These are phyloP conservation scores for Phataginus tricuspis DNA, from an alignment of 2,797 vertebrate genomes.

Conservation along the genomic window DNA sequence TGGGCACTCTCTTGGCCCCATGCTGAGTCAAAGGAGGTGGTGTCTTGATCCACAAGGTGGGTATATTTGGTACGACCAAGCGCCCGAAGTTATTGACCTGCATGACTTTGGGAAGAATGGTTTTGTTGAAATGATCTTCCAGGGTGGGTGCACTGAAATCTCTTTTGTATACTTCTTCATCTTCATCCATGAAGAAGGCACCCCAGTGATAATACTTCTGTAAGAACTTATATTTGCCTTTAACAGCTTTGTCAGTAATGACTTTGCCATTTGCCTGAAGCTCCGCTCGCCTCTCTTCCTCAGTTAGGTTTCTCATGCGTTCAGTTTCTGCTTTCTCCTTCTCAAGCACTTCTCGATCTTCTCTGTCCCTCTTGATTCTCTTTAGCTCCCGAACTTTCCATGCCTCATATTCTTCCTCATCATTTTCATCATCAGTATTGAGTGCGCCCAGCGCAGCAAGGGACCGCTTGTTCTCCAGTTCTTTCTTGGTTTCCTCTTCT, in stretches of 20 bases:
- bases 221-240: slow-evolving; percentile 99
- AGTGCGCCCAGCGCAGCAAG: slow-evolving; percentile 95
- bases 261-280: slow-evolving; percentile 94
- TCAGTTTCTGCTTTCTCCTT: slow-evolving; percentile 98
- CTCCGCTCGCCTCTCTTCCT: slow-evolving; percentile 96
- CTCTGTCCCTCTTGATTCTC: slow-evolving; percentile 97
- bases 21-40: slow-evolving; percentile 97
- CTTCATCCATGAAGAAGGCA: slow-evolving; percentile 98
- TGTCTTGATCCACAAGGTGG: slow-evolving; percentile 98
- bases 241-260: slow-evolving; percentile 97
- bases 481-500: slow-evolving; percentile 98
- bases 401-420: slow-evolving; percentile 97
- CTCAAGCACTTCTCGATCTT: slow-evolving; percentile 94
- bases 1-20: slow-evolving; percentile 99
- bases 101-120: slow-evolving; percentile 99
- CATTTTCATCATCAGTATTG: slow-evolving; percentile 97
- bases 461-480: slow-evolving; percentile 96
- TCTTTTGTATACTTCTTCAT: slow-evolving; percentile 97
- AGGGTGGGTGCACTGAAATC: slow-evolving; percentile 98
- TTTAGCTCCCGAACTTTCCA: slow-evolving; percentile 99
- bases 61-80: slow-evolving; percentile 97
- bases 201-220: slow-evolving; percentile 99
- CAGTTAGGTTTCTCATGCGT: slow-evolving; percentile 94
- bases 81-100: slow-evolving; percentile 99
- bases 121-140: slow-evolving; percentile 99